These are phyloP conservation scores for Pristionchus fissidentatus DNA, from an alignment of 2,888 invertebrate species.

Conservation along the genomic window DNA sequence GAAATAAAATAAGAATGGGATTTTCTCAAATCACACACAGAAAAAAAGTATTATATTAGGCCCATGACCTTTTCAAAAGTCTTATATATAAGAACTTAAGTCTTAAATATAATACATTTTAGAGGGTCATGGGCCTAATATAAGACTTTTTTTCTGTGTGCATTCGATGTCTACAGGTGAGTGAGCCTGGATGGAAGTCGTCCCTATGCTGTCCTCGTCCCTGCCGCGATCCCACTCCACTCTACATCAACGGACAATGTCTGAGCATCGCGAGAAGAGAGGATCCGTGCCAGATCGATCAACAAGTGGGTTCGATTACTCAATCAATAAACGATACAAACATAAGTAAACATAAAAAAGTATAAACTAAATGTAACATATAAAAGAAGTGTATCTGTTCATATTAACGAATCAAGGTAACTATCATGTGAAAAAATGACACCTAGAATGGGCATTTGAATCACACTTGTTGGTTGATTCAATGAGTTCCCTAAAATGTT, in stretches of 20 bases:
- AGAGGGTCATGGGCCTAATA: too few relatives aligned
- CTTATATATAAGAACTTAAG: not conserved
- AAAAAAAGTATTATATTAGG: too few relatives aligned
- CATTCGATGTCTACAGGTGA: slow-evolving; percentile 48
- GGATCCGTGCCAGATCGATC: slow-evolving; percentile 74
- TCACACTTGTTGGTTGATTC: too few relatives aligned
- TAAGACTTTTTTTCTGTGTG: not conserved
- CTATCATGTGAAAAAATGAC: too few relatives aligned
- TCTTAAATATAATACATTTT: not conserved
- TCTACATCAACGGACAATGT: slow-evolving; percentile 74
- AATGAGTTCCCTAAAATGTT: too few relatives aligned
- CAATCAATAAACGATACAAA: not conserved
- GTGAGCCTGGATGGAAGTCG: slow-evolving; percentile 71
- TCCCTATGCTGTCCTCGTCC: slow-evolving; percentile 75
- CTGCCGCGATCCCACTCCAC: slow-evolving; percentile 75
- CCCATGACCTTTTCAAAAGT: not conserved
- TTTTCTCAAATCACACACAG: too few relatives aligned
- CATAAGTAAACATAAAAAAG: not conserved
- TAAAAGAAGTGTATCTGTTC: not conserved
- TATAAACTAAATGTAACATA: not conserved
- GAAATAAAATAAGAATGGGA: not conserved
- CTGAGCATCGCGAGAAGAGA: slow-evolving; percentile 73
- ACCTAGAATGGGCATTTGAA: too few relatives aligned
- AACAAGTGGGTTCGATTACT: slow-evolving; percentile 59
- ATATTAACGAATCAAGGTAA: too few relatives aligned